Evolutionary conservation across 1,140 invertebrate species (phyloP).

Genomic region (Aphidius ervi): DNA sequence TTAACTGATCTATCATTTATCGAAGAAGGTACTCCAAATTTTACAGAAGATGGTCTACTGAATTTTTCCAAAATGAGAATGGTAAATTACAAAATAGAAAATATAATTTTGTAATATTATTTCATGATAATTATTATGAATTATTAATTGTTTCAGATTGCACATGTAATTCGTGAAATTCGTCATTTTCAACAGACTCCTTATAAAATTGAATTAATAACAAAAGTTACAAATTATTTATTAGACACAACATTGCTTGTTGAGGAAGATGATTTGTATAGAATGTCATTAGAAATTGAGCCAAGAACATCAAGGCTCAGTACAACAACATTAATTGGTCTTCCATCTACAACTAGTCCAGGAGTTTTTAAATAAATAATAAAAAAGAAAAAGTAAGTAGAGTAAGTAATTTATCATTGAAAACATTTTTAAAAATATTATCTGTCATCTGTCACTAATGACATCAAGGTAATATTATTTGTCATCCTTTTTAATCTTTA

Average conservation of each 20-base stretch:
- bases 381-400: slow-evolving; percentile 1
- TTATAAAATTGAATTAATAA: slow-evolving; percentile 84
- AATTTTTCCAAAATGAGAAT: slow-evolving; percentile 97
- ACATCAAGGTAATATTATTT: too few relatives aligned
- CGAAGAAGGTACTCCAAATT: slow-evolving; percentile 90
- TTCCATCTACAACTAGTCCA: slow-evolving; percentile 32
- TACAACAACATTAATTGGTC: slow-evolving; percentile 38
- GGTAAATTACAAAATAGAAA: slow-evolving; percentile 55
- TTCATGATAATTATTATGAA: background rate
- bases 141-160: slow-evolving; percentile 65
- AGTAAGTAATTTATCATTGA: too few relatives aligned
- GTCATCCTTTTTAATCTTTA: too few relatives aligned
- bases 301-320: slow-evolving; percentile 67
- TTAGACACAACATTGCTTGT: slow-evolving; percentile 72
- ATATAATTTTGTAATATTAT: slow-evolving; percentile 2
- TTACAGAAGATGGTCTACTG: slow-evolving; percentile 84
- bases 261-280: slow-evolving; percentile 80
- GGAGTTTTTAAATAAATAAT: slow-evolving; percentile 28
- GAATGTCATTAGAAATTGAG: slow-evolving; percentile 78
- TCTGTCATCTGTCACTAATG: too few relatives aligned
- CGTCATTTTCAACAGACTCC: slow-evolving; percentile 88
- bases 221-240: slow-evolving; percentile 78
- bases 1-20: slow-evolving; percentile 91
- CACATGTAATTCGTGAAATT: slow-evolving; percentile 90
- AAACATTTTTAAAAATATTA: too few relatives aligned